Percentiles rank a stretch among this genome's conserved stretches.
phyloP scores from a whole-genome alignment of 2,113 vertebrate species.

The Brevimyrus niger region DNA sequence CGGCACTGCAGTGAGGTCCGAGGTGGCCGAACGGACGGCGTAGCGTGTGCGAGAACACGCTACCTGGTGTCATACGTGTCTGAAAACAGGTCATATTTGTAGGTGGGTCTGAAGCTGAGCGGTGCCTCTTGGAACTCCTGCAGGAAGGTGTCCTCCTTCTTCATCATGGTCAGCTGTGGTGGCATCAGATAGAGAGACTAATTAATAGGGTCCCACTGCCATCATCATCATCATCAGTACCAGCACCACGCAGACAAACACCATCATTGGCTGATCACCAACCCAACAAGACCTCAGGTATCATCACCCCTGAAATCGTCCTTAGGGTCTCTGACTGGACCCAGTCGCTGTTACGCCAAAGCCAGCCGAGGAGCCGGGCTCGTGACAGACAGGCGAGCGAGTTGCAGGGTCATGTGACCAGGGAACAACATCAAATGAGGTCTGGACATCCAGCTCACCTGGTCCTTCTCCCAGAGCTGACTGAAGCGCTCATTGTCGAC shows the following conservation, averaged over 20 bases:
- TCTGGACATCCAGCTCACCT: slow-evolving; percentile 56
- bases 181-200: not conserved
- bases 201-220: not conserved
- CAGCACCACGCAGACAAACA: not conserved
- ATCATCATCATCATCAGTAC: not conserved
- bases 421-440: not conserved
- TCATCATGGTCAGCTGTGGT: slow-evolving; percentile 78
- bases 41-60: not conserved
- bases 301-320: not conserved
- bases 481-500: slow-evolving; percentile 65
- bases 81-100: slow-evolving; percentile 85
- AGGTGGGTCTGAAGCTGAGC: slow-evolving; percentile 83
- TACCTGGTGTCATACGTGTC: slow-evolving; percentile 85
- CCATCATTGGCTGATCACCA: not conserved
- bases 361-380: not conserved
- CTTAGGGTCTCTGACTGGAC: not conserved
- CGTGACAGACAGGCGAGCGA: not conserved
- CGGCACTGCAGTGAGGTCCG: not conserved
- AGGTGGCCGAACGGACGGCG: not conserved
- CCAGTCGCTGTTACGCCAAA: not conserved
- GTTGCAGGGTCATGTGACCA: not conserved
- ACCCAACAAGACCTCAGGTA: not conserved
- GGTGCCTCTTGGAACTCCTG: slow-evolving; percentile 84
- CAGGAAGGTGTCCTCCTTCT: slow-evolving; percentile 67
- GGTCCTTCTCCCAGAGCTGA: slow-evolving; percentile 89